Evolutionary conservation across 1,140 invertebrate genomes (phyloP), one percentile per base, ranked within the genome.

Genomic region (Drosophila ohnishii): DNA sequence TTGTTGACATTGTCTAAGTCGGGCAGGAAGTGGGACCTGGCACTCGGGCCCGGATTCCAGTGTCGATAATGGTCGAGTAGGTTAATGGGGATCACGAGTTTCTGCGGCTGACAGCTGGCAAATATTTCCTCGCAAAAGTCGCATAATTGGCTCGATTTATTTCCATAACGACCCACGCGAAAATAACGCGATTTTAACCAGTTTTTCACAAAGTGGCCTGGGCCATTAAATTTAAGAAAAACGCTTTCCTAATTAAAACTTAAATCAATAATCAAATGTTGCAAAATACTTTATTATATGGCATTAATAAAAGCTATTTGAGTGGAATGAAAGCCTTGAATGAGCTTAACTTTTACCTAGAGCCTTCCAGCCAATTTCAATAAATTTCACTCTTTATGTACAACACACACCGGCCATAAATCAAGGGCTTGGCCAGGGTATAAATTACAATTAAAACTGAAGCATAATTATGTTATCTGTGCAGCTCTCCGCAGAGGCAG

Each of bases 361-460:
- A 25, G 51, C 6, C 34, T 55, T 22, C 10, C 37, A 28, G 32
- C 9, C 30, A 72, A 40, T 59, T 71, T 59, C 69, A 50, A 59
- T 72, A 71, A 72, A 59, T 59, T 58, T 22, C 34, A 39, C 50
- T 40, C 42, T 40, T 28, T 35, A 19, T 45, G 37, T 22, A 16
- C 32, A 44, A 42, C 65, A 55, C 47, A 55, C 34, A 53, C 51
- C 39, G 61, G 39, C 48, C 70, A 84, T 85, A 86, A 85, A 85
- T 85, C 82, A 85, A 66, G 35, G 48, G 42, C 58, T 57, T 69
- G 62, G 82, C 60, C 56, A 50, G 55, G 57, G 50, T 84, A 85
- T 85, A 85, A 85, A 85, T 85, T 85, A 85, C 81, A 85, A 85
- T 85, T 85, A 85, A 86, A 82, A 70, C 83, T 71, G 73, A 67